Percentiles rank a stretch among this genome's conserved stretches.
Conservation (phyloP, 2,888 invertebrate genomes). For the Entomobrya multifasciata region DNA sequence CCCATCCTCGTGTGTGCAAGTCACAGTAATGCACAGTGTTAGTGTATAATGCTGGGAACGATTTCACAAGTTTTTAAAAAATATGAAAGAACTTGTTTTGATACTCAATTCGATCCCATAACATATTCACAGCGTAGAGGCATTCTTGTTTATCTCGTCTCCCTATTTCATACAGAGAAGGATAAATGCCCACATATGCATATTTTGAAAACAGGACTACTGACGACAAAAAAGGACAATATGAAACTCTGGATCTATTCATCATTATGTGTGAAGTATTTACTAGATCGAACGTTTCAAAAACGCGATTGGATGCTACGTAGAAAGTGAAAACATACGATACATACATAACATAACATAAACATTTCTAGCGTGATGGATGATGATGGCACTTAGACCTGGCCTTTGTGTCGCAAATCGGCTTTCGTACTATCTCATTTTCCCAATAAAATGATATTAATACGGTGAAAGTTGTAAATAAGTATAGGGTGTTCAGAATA, state of each 20-base stretch:
- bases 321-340: too few species aligned
- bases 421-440: background rate
- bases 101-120: too few species aligned
- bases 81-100: too few species aligned
- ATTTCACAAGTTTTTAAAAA: too few species aligned
- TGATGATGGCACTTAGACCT: constrained; percentile 25
- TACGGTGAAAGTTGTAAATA: too few species aligned
- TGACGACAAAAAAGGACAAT: background rate
- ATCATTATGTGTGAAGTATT: constrained; percentile 15
- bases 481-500: too few species aligned
- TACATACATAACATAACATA: background rate
- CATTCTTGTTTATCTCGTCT: constrained; percentile 1
- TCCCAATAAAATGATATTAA: background rate
- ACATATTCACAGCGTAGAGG: background rate
- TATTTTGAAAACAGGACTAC: background rate
- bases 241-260: background rate
- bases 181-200: too few species aligned
- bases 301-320: too few species aligned
- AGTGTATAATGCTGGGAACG: too few species aligned
- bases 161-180: too few species aligned
- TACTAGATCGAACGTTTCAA: background rate
- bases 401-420: constrained; percentile 25
- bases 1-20: too few species aligned
- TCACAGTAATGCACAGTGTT: too few species aligned
- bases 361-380: constrained; percentile 12